Evolutionary conservation across 1,140 invertebrate genomes (phyloP).

Genomic region (Oreohelix idahoensis): DNA sequence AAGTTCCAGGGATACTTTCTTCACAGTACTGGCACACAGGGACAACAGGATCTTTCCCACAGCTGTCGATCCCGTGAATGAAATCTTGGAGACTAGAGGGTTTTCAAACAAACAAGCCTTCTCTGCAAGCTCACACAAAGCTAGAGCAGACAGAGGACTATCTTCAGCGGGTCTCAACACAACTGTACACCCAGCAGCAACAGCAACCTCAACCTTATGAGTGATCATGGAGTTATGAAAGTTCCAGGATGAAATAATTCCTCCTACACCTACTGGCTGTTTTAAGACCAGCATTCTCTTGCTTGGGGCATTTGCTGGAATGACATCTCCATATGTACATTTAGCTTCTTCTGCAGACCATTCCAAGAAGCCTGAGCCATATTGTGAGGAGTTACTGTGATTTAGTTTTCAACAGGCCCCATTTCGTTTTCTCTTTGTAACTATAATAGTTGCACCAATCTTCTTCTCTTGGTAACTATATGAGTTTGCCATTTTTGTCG

Average conservation of each 20-base stretch:
- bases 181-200: conserved; percentile 95
- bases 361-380: conserved; percentile 94
- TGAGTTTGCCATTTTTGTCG: too few species aligned
- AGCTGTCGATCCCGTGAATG: conserved; percentile 85
- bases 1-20: conserved; percentile 91
- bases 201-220: conserved; percentile 90
- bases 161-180: conserved; percentile 96
- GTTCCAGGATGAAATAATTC: conserved; percentile 98
- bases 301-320: conserved; percentile 83
- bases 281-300: conserved; percentile 88
- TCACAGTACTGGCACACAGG: conserved; percentile 89
- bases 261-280: conserved; percentile 94
- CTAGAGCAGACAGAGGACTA: conserved; percentile 94
- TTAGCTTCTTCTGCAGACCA: conserved; percentile 97
- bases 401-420: too few species aligned
- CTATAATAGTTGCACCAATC: too few species aligned
- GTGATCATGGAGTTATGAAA: conserved; percentile 99
- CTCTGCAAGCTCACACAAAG: conserved; percentile 83
- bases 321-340: conserved; percentile 90
- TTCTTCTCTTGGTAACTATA: too few species aligned
- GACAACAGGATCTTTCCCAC: conserved; percentile 83
- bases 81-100: conserved; percentile 88
- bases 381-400: too few species aligned
- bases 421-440: too few species aligned
- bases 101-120: conserved; percentile 88